These are phyloP conservation scores for Chydorus sphaericus DNA, from an alignment of 2,888 invertebrate genomes.

Conservation along the genomic window DNA sequence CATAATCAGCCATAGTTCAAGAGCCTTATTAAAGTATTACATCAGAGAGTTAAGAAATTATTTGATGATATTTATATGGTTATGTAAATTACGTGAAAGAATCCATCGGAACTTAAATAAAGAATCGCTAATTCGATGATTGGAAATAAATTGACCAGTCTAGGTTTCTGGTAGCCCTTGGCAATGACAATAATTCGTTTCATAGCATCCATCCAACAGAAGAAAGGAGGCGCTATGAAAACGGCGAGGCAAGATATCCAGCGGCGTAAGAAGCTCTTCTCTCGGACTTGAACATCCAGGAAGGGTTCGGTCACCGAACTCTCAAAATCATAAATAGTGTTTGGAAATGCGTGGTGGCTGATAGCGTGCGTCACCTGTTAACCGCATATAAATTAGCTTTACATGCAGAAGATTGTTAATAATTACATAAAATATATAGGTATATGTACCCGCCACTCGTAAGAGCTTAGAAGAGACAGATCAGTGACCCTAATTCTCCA, in stretches of 20 bases:
- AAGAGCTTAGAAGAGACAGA: slow-evolving; percentile 46
- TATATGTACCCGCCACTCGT: slow-evolving; percentile 59
- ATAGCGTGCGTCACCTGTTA: slow-evolving; percentile 55
- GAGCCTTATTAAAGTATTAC: slow-evolving; percentile 2
- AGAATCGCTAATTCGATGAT: slow-evolving; percentile 16
- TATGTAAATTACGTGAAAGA: slow-evolving; percentile 6
- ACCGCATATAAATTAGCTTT: too few species aligned
- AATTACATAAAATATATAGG: too few species aligned
- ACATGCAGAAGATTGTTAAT: too few species aligned
- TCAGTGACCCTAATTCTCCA: slow-evolving; percentile 67
- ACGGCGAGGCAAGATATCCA: slow-evolving; percentile 39
- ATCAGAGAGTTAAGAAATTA: too few species aligned
- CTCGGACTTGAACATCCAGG: slow-evolving; percentile 44
- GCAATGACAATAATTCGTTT: slow-evolving; percentile 12
- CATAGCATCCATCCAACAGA: slow-evolving; percentile 17
- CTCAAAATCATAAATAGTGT: slow-evolving; percentile 58
- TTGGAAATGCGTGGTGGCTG: slow-evolving; percentile 64
- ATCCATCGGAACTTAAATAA: slow-evolving; percentile 14
- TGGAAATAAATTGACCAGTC: slow-evolving; percentile 19
- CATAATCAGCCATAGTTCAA: slow-evolving; percentile 20
- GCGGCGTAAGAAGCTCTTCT: slow-evolving; percentile 36
- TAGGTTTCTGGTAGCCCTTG: slow-evolving; percentile 14
- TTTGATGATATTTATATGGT: too few species aligned
- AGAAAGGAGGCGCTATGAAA: slow-evolving; percentile 28
- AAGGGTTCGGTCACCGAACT: slow-evolving; percentile 42